Evolutionary conservation across 2,797 vertebrate species (phyloP), one percentile per base, ranked within the genome.

Genomic region (Intellagama lesueurii): DNA sequence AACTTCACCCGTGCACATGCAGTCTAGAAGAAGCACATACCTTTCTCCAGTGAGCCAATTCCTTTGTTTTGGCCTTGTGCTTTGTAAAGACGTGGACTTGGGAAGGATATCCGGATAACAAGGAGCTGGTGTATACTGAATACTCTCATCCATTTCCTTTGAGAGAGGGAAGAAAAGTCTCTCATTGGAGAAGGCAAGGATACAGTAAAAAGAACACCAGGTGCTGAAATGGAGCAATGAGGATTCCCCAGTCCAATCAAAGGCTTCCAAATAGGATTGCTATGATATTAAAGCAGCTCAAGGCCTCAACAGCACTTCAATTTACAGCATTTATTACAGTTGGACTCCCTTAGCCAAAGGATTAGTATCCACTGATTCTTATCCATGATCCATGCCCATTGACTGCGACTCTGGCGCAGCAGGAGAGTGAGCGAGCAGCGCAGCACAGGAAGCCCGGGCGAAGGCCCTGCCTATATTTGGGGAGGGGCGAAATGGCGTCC

Each of bases 71-170:
- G 92, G 89, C 85, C 75, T 88, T 87, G 87, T 84, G 75, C 47
- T 52, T n/a, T 87, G 70, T 86, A 84, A 5, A 75, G 4, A 26
- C 49, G 76, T 64, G 69, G 85, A 80, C 88, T 87, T 0, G 0
- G 73, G 40, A 8, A 90, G 86, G 35, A 69, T 76, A 14, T 94
- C 86, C 32, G 89, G 86, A n/a, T 47, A 84, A 77, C 81, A 88
- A 3, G 91, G 91, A 87, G 85, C 11, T 44, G 95, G 79, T 84
- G 28, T 1, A 89, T 88, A 32, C 85, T 87, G 92, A 73, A 87
- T 86, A 82, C 16, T 35, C 8, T 84, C 22, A 47, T 87, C 79
- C 84, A 90, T 83, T 86, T 94, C 94, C 97, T 97, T 79, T 93
- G 88, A 70, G 75, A 87, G 91, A 60, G 30, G 40, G 8, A 77